phyloP scores from a whole-genome alignment of 2,113 vertebrate species.

The Percina caprodes region DNA sequence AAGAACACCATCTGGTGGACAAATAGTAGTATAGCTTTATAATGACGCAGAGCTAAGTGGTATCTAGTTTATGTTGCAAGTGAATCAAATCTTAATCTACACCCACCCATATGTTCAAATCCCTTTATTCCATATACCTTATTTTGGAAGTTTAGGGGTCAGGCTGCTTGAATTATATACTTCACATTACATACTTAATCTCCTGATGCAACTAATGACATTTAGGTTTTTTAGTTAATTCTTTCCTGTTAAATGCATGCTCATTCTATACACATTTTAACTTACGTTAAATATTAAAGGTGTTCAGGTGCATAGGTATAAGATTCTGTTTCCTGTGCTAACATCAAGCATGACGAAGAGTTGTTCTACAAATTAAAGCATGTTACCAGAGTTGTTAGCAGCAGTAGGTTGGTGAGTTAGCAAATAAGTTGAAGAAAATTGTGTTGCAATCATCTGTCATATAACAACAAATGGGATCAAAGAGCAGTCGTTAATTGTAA shows the following conservation, averaged over 20 bases:
- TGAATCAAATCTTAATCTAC: background rate
- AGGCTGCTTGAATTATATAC: background rate
- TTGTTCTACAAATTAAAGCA: background rate
- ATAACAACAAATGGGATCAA: background rate
- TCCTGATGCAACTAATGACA: background rate
- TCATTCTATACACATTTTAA: background rate
- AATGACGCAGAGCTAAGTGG: background rate
- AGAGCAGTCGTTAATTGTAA: background rate
- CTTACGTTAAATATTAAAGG: background rate
- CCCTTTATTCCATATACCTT: background rate
- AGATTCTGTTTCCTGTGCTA: background rate
- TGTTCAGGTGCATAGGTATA: background rate
- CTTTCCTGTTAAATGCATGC: background rate
- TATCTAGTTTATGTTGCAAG: too few relatives aligned
- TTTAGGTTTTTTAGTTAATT: background rate
- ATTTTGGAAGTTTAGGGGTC: background rate
- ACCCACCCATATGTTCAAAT: background rate
- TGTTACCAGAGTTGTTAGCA: background rate
- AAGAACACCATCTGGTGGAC: constrained; percentile 48
- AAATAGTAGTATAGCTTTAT: background rate
- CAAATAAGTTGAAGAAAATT: background rate
- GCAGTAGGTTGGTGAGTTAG: background rate
- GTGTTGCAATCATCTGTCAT: background rate
- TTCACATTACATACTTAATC: background rate
- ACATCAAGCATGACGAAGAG: background rate